Percentiles rank a stretch among this genome's conserved stretches.
These are phyloP conservation scores for Melipona bicolor DNA, from an alignment of 2,888 invertebrate genomes.

Conservation along the genomic window DNA sequence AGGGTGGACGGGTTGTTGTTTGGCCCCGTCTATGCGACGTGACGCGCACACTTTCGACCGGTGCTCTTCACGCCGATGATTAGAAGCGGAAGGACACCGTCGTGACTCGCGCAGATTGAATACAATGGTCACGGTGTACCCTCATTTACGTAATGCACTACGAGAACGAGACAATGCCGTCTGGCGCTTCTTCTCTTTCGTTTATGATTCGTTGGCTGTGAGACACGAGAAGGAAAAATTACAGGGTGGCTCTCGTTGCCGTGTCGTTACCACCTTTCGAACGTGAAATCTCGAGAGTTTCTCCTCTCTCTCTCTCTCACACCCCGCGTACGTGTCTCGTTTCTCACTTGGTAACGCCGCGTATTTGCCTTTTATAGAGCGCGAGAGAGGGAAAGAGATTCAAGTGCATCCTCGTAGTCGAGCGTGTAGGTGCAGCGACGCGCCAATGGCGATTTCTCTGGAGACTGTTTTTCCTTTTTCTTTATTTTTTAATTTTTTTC, in stretches of 20 bases:
- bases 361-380: neutral
- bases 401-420: constrained; percentile 10
- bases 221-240: constrained; percentile 58
- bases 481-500: neutral
- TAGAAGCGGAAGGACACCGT: constrained; percentile 63
- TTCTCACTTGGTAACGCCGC: neutral
- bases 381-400: neutral
- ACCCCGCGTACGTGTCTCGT: neutral
- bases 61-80: constrained; percentile 47
- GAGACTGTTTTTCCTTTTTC: constrained; percentile 55
- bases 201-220: constrained; percentile 76
- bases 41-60: constrained; percentile 39
- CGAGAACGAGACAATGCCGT: constrained; percentile 76
- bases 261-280: constrained; percentile 50
- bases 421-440: constrained; percentile 43
- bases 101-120: constrained; percentile 62
- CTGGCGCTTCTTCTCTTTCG: constrained; percentile 70
- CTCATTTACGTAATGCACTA: constrained; percentile 82
- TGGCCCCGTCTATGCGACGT: neutral
- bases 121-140: constrained; percentile 76
- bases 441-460: constrained; percentile 63
- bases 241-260: constrained; percentile 45
- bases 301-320: neutral
- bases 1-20: neutral
- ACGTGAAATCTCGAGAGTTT: constrained; percentile 46